Evolutionary conservation across 2,113 vertebrate genomes (phyloP), one percentile per base, ranked within the genome.

Genomic region (Coryphaenoides rupestris): DNA sequence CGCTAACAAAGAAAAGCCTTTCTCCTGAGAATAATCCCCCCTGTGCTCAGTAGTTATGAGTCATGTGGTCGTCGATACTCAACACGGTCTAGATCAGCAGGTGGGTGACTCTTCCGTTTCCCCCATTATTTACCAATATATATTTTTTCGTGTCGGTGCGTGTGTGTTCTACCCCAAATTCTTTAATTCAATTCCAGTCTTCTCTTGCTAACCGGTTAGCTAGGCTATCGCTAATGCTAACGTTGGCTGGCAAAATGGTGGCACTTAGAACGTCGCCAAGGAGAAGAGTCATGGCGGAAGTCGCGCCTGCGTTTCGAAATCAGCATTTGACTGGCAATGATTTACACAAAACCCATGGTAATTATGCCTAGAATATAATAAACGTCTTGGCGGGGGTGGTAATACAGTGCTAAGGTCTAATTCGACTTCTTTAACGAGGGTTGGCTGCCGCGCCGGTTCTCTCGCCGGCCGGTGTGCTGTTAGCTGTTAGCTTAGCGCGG

Each of bases 61-160:
- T 98, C 96, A 96, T 97, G 96, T 97, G 93, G 95, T 95, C 88
- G 93, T 96, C 89, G 95, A 97, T 93, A 94, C 92, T 94, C 91
- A 91, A 89, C 95, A 96, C 89, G 91, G 93, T 96, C 95, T 98
- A 94, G 96, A 98, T 89, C 95, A 98, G 95, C 95, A 97, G 95
- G 96, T 97, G 74, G 93, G 93, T 69, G 1, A n/a, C n/a, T 7
- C 40, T 74, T 60, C 17, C 0, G 13, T 5, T 5, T 26, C 17
- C 9, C 26, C 19, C 0, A 16, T 5, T 17, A 50, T 50, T 50
- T 50, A 50, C n/a, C 5, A 50, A 17, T 16, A 50, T 5, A 6
- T 7, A n/a, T 50, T 7, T 50, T n/a, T 50, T 7, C 33, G n/a
- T n/a, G n/a, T n/a, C n/a, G n/a, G n/a, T n/a, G n/a, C 33, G 47